Evolutionary conservation across 2,113 vertebrate genomes (phyloP).

Genomic region (Caranx melampygus): DNA sequence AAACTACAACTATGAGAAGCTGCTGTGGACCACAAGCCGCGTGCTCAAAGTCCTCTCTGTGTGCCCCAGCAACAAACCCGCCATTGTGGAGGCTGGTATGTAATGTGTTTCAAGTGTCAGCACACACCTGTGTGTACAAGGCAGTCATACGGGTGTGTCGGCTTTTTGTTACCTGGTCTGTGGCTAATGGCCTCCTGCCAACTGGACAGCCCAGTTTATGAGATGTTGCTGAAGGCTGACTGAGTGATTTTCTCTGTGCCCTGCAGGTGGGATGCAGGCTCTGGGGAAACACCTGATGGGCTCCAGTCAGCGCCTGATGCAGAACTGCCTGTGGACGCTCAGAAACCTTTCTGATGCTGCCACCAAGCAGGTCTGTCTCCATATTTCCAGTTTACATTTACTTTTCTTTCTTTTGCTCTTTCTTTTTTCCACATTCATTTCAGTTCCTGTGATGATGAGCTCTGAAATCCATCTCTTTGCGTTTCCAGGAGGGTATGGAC

Average conservation of each 20-base stretch:
- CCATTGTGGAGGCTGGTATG: conserved; percentile 97
- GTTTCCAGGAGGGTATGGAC: conserved; percentile 92
- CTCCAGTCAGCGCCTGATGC: conserved; percentile 90
- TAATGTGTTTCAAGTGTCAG: conserved; percentile 37
- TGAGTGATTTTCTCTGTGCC: conserved; percentile 4
- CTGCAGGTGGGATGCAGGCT: conserved; percentile 94
- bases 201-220: conserved; percentile 15
- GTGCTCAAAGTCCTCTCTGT: conserved; percentile 98
- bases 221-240: conserved; percentile 37
- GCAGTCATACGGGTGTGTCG: conserved; percentile 49
- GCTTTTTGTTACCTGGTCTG: conserved; percentile 23
- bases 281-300: conserved; percentile 92
- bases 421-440: background rate
- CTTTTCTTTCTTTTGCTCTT: background rate
- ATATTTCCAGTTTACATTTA: background rate
- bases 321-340: conserved; percentile 97
- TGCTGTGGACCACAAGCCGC: conserved; percentile 97
- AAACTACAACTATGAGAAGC: conserved; percentile 94
- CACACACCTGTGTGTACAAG: conserved; percentile 38
- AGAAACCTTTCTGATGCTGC: conserved; percentile 96
- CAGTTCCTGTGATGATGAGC: background rate
- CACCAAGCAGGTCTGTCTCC: conserved; percentile 90
- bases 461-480: background rate
- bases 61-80: conserved; percentile 97
- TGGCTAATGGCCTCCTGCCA: background rate